Conservation (phyloP, 2,113 vertebrate genomes). For the Chinchilla lanigera region DNA sequence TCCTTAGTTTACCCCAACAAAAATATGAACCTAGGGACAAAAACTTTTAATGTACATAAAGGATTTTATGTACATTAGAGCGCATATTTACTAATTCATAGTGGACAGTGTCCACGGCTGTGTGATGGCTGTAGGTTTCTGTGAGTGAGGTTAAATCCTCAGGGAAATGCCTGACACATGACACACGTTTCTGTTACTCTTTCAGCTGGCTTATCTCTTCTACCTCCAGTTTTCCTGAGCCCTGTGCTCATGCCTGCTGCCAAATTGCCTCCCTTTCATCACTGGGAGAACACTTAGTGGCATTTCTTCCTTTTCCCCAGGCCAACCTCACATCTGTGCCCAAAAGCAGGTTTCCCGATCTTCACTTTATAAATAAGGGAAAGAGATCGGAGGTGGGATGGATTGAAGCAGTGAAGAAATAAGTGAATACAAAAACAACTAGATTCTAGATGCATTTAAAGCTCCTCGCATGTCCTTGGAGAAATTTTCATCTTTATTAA, state of each 20-base stretch:
- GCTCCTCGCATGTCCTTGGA: not conserved
- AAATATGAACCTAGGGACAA: not conserved
- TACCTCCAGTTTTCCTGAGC: not conserved
- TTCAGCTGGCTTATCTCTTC: not conserved
- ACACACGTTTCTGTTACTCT: not conserved
- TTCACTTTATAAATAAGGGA: not conserved
- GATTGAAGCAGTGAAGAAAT: not conserved
- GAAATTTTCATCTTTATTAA: not conserved
- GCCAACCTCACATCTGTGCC: not conserved
- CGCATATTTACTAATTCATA: too few relatives aligned
- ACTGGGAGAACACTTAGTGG: not conserved
- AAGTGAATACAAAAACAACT: not conserved
- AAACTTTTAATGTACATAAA: not conserved
- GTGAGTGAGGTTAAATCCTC: not conserved
- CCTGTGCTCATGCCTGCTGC: not conserved
- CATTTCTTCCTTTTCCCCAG: not conserved
- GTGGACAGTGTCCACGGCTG: too few relatives aligned
- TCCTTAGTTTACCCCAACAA: not conserved
- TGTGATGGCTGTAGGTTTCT: not conserved
- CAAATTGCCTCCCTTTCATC: not conserved
- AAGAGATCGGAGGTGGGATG: not conserved
- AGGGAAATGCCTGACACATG: not conserved
- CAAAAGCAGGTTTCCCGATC: not conserved
- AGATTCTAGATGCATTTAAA: not conserved
- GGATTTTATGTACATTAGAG: too few relatives aligned